Evolutionary conservation across 2,888 invertebrate species (phyloP).

Genomic region (Phyllotreta cruciferae): DNA sequence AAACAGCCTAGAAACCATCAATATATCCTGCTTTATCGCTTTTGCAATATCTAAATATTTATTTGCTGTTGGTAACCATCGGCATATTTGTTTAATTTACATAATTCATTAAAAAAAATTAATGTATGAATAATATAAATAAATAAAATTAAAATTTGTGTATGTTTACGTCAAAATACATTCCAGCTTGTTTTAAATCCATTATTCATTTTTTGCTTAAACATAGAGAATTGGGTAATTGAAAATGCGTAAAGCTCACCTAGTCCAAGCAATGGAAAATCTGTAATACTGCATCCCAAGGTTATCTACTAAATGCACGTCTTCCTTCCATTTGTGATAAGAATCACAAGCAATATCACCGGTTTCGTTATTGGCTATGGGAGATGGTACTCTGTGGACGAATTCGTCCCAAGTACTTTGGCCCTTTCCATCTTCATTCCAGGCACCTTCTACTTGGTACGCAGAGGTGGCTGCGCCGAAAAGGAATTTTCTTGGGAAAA

Average conservation of each 20-base stretch:
- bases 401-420: conserved; percentile 74
- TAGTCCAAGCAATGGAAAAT: conserved; percentile 71
- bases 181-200: no score
- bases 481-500: conserved; percentile 38
- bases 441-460: conserved; percentile 47
- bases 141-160: no score
- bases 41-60: no score
- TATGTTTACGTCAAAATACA: no score
- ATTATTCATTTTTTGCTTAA: no score
- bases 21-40: no score
- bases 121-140: no score
- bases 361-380: conserved; percentile 54
- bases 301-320: conserved; percentile 64
- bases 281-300: conserved; percentile 65
- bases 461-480: conserved; percentile 39
- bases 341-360: conserved; percentile 74
- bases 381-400: conserved; percentile 63
- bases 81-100: no score
- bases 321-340: conserved; percentile 68
- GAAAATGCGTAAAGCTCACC: conserved; percentile 47
- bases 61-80: no score
- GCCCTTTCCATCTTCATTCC: conserved; percentile 61
- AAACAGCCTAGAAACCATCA: conserved; percentile 64
- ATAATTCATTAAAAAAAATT: no score
- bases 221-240: no score